These are phyloP conservation scores for Lamprologus ornatipinnis DNA, from an alignment of 2,113 vertebrate genomes.

Conservation along the genomic window DNA sequence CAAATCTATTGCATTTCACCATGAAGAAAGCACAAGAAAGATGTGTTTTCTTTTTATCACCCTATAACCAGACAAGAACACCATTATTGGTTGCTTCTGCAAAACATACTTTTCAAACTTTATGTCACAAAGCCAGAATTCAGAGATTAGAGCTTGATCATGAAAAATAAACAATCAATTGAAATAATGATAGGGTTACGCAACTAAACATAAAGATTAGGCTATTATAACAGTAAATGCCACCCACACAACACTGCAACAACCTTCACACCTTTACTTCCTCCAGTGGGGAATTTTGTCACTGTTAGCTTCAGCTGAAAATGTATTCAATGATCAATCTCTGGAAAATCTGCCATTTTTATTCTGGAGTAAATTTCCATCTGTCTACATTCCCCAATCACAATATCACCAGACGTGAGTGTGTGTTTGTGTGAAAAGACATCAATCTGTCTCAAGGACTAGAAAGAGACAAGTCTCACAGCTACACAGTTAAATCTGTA, in stretches of 20 bases:
- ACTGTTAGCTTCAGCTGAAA: background rate
- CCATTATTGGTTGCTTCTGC: background rate
- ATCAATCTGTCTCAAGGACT: background rate
- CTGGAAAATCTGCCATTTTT: background rate
- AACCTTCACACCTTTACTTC: background rate
- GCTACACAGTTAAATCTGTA: background rate
- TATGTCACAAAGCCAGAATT: background rate
- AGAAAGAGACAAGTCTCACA: background rate
- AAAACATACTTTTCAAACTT: background rate
- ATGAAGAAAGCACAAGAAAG: background rate
- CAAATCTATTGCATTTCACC: background rate
- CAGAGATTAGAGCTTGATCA: background rate
- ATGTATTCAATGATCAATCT: background rate
- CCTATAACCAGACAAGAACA: background rate
- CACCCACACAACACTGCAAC: background rate
- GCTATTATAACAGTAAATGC: background rate
- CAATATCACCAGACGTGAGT: background rate
- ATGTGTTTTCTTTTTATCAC: background rate
- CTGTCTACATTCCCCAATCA: background rate
- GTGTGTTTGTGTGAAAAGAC: background rate
- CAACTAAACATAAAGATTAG: background rate
- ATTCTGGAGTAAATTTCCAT: background rate
- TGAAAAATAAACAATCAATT: background rate
- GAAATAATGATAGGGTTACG: background rate
- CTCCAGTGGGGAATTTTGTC: background rate